These are phyloP conservation scores for Ditylenchus weischeri DNA, from an alignment of 2,888 invertebrate genomes.

Conservation along the genomic window DNA sequence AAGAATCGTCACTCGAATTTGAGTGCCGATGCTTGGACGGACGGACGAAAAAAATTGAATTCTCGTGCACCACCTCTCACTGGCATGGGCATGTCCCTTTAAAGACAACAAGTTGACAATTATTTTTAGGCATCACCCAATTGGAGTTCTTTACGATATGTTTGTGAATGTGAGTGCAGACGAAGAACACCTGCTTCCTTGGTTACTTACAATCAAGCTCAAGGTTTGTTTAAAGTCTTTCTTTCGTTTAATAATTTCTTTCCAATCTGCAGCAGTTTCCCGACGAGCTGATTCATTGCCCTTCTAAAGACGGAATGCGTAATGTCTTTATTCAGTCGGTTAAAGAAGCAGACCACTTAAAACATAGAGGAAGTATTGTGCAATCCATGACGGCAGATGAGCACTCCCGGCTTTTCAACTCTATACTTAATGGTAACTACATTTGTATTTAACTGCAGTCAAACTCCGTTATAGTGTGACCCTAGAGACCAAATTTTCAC, in stretches of 20 bases:
- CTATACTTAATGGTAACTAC: conserved; percentile 78
- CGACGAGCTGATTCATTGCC: conserved; percentile 80
- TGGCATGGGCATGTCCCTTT: no score
- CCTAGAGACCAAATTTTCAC: no score
- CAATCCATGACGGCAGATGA: conserved; percentile 74
- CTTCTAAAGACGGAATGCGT: conserved; percentile 78
- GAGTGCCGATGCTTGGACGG: no score
- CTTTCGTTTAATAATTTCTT: not conserved
- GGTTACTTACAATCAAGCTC: conserved; percentile 89
- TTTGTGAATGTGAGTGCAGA: conserved; percentile 61
- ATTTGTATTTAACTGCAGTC: conserved; percentile 3
- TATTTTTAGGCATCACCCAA: conserved; percentile 67
- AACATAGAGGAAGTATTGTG: conserved; percentile 71
- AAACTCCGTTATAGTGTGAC: no score
- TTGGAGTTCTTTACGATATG: conserved; percentile 86
- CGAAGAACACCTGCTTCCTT: conserved; percentile 74
- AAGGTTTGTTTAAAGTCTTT: conserved; percentile 44
- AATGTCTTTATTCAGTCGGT: conserved; percentile 87
- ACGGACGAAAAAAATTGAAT: no score
- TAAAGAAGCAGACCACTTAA: conserved; percentile 96
- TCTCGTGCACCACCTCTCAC: no score
- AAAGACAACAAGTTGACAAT: no score
- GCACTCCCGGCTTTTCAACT: conserved; percentile 91
- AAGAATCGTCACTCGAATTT: no score
- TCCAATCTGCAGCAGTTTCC: conserved; percentile 76